Evolutionary conservation across 2,888 invertebrate genomes (phyloP).

Genomic region (Drosophila prolongata): DNA sequence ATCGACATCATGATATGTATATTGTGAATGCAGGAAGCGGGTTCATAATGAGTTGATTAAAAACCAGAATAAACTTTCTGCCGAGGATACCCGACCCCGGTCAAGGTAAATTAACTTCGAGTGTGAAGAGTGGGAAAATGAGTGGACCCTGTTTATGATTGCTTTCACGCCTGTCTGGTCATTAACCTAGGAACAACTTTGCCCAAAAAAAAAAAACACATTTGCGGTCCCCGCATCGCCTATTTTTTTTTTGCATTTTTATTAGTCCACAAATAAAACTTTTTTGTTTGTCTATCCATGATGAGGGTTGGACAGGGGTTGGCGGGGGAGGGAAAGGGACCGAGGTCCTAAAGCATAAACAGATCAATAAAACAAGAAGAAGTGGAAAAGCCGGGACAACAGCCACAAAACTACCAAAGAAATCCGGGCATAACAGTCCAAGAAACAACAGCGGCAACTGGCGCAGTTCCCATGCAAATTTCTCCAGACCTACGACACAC

Average conservation of each 20-base stretch:
- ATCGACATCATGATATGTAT: neutral
- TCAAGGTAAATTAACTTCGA: conserved; percentile 36
- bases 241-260: conserved; percentile 37
- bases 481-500: conserved; percentile 24
- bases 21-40: too few species aligned
- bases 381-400: conserved; percentile 12
- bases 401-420: conserved; percentile 43
- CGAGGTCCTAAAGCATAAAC: conserved; percentile 61
- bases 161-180: conserved; percentile 66
- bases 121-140: conserved; percentile 4
- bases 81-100: neutral
- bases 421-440: conserved; percentile 23
- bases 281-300: conserved; percentile 30
- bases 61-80: conserved; percentile 9
- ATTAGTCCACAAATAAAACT: conserved; percentile 38
- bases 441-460: conserved; percentile 60
- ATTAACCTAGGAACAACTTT: conserved; percentile 44
- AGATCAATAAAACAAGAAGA: conserved; percentile 69
- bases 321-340: neutral
- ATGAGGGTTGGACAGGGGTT: conserved; percentile 24
- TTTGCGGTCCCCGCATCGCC: conserved; percentile 29
- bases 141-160: conserved; percentile 59
- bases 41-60: conserved; percentile 5
- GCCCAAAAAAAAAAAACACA: conserved; percentile 20
- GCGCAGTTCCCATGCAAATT: conserved; percentile 76